phyloP scores from a whole-genome alignment of 1,140 invertebrate species.

The Chionoecetes opilio region DNA sequence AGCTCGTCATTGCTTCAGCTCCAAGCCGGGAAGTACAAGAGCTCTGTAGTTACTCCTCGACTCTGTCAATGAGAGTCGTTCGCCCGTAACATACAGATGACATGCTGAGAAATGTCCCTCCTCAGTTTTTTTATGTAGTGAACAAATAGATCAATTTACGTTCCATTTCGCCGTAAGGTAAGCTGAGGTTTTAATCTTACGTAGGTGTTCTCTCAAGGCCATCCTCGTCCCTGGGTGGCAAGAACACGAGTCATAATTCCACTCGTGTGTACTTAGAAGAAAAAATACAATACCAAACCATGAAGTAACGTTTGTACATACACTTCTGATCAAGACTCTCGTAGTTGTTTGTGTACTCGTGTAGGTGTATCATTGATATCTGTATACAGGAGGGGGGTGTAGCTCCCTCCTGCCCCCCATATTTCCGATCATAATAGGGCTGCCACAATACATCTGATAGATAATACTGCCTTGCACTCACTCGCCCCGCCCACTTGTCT shows the following conservation, averaged over 20 bases:
- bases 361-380: slow-evolving; percentile 63
- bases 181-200: neutral
- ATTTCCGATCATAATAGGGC: slow-evolving; percentile 47
- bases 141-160: neutral
- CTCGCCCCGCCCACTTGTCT: slow-evolving; percentile 49
- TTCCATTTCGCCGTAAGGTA: slow-evolving; percentile 28
- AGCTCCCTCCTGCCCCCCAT: slow-evolving; percentile 53
- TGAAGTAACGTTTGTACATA: slow-evolving; percentile 67
- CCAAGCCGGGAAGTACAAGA: slow-evolving; percentile 13
- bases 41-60: neutral
- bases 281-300: too few species aligned
- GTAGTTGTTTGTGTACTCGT: slow-evolving; percentile 77
- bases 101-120: neutral
- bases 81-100: neutral
- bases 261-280: neutral
- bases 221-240: neutral
- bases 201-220: neutral
- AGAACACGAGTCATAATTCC: neutral
- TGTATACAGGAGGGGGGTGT: slow-evolving; percentile 55
- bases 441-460: neutral
- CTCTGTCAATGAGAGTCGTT: neutral
- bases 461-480: slow-evolving; percentile 46
- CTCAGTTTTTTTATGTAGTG: neutral
- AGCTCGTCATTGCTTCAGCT: neutral
- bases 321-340: slow-evolving; percentile 58